These are phyloP conservation scores for Meiosimyza platycephala DNA, from an alignment of 2,888 invertebrate species.

Conservation along the genomic window DNA sequence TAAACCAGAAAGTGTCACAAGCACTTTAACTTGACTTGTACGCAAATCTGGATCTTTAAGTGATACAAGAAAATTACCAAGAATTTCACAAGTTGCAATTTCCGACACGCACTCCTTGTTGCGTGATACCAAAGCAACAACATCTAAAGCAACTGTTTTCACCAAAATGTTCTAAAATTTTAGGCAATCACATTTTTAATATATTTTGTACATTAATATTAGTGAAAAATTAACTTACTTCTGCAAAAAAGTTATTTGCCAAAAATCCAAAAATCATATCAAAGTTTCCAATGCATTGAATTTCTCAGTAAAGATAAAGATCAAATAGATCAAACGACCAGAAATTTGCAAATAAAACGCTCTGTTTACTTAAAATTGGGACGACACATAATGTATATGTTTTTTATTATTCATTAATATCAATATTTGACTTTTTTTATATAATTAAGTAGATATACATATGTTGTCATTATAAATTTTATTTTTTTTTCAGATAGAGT, in stretches of 20 bases:
- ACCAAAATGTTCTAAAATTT: slow-evolving; percentile 59
- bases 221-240: slow-evolving; percentile 53
- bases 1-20: slow-evolving; percentile 87
- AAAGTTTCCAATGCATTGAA: slow-evolving; percentile 97
- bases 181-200: not conserved
- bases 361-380: slow-evolving; percentile 35
- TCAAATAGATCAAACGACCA: too few relatives aligned
- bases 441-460: not conserved
- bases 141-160: slow-evolving; percentile 72
- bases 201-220: not conserved
- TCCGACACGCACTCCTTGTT: slow-evolving; percentile 97
- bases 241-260: slow-evolving; percentile 69
- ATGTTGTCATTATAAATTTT: not conserved
- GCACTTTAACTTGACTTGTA: slow-evolving; percentile 71
- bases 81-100: slow-evolving; percentile 87
- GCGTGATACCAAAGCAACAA: slow-evolving; percentile 82
- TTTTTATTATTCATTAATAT: slow-evolving; percentile 37
- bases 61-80: slow-evolving; percentile 83
- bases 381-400: slow-evolving; percentile 38
- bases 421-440: slow-evolving; percentile 35
- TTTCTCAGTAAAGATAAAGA: too few relatives aligned
- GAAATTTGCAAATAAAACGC: slow-evolving; percentile 6
- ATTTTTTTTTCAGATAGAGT: slow-evolving; percentile 1
- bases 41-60: slow-evolving; percentile 72
- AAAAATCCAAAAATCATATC: slow-evolving; percentile 87